These are phyloP conservation scores for Rotaria magnacalcarata DNA, from an alignment of 2,888 invertebrate genomes.

Conservation along the genomic window DNA sequence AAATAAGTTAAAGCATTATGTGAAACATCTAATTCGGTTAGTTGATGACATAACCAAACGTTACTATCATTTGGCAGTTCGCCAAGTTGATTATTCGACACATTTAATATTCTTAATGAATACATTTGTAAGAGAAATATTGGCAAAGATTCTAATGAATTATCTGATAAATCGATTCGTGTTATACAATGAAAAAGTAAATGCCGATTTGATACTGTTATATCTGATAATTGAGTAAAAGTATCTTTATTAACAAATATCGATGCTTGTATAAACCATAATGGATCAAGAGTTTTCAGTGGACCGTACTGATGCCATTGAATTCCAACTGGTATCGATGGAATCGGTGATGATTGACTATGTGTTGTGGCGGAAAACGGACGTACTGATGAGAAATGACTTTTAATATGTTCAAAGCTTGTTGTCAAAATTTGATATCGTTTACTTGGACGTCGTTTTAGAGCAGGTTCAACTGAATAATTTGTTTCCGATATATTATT, in stretches of 20 bases:
- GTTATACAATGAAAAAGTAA: slow-evolving; percentile 39
- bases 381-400: background rate
- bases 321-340: background rate
- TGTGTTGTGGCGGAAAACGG: background rate
- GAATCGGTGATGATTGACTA: background rate
- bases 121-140: slow-evolving; percentile 38
- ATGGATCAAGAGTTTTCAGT: slow-evolving; percentile 25
- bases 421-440: slow-evolving; percentile 21
- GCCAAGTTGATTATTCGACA: slow-evolving; percentile 78
- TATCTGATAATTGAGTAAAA: background rate
- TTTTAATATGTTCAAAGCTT: slow-evolving; percentile 13
- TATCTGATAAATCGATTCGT: slow-evolving; percentile 61
- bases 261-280: slow-evolving; percentile 20
- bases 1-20: slow-evolving; percentile 76
- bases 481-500: background rate
- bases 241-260: slow-evolving; percentile 11
- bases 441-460: slow-evolving; percentile 8
- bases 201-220: background rate
- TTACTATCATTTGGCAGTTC: slow-evolving; percentile 66
- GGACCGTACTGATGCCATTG: slow-evolving; percentile 35
- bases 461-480: background rate
- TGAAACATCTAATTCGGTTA: slow-evolving; percentile 75
- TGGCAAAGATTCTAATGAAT: slow-evolving; percentile 72
- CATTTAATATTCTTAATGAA: slow-evolving; percentile 78
- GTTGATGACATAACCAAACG: slow-evolving; percentile 70